Evolutionary conservation across 2,797 vertebrate species (phyloP).

Genomic region (Neopelma chrysocephalum): DNA sequence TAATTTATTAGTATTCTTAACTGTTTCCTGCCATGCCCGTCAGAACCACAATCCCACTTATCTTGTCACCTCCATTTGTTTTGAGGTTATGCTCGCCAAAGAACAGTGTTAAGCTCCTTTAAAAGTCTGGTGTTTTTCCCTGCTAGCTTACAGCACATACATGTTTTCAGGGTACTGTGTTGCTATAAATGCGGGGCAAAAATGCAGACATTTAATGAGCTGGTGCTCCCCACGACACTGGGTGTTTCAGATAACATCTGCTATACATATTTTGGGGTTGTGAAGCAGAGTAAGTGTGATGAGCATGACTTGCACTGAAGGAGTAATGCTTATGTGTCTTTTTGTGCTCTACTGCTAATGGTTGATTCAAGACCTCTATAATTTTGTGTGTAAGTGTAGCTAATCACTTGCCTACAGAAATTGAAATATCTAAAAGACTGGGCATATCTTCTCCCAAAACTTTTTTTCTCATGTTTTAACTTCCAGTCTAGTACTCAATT

Average conservation of each 20-base stretch:
- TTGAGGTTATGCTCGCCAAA: neutral
- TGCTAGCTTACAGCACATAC: neutral
- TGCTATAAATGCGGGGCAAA: neutral
- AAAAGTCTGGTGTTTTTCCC: neutral
- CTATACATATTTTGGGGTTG: neutral
- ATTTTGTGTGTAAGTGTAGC: neutral
- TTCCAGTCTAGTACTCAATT: neutral
- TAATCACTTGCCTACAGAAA: neutral
- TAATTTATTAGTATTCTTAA: neutral
- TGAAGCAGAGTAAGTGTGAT: neutral
- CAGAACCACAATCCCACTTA: neutral
- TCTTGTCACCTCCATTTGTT: neutral
- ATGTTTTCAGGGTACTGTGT: neutral
- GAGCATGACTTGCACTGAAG: neutral
- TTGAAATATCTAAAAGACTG: neutral
- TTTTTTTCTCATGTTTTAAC: neutral
- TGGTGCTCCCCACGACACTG: neutral
- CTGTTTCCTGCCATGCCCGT: neutral
- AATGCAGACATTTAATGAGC: neutral
- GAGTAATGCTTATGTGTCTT: neutral
- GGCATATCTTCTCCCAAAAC: neutral
- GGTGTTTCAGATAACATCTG: neutral
- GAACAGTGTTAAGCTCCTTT: neutral
- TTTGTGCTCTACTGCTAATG: neutral
- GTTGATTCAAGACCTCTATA: neutral